Conservation (phyloP, 2,888 invertebrate genomes). For the Melinopterus prodromus region DNA sequence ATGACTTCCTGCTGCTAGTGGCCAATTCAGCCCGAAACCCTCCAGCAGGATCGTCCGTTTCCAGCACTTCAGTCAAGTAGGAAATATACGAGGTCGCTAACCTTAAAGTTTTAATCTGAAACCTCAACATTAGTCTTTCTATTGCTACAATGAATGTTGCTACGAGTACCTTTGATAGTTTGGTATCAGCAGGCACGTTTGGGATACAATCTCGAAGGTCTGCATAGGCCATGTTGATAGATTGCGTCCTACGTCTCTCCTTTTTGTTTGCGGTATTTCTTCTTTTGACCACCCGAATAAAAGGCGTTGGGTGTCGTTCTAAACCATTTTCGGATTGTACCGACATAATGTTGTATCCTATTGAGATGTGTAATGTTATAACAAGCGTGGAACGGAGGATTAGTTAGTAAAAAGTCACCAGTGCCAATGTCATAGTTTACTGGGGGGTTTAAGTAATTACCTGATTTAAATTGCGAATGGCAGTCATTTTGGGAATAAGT, state of each 20-base stretch:
- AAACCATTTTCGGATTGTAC: constrained; percentile 44
- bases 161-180: constrained; percentile 83
- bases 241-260: constrained; percentile 89
- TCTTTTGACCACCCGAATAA: constrained; percentile 74
- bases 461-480: constrained; percentile 43
- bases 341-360: constrained; percentile 41
- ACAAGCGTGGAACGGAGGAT: neutral
- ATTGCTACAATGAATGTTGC: neutral
- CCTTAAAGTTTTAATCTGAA: constrained; percentile 91
- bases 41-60: constrained; percentile 84
- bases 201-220: constrained; percentile 94
- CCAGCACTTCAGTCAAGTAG: constrained; percentile 88
- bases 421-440: neutral
- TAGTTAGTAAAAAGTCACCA: neutral
- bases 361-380: neutral
- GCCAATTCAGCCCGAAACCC: constrained; percentile 89
- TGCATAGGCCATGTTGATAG: constrained; percentile 95
- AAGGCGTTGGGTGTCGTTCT: constrained; percentile 55
- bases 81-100: constrained; percentile 93
- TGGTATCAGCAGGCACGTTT: constrained; percentile 95
- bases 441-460: constrained; percentile 29
- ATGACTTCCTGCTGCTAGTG: constrained; percentile 53
- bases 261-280: constrained; percentile 94
- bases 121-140: constrained; percentile 42
- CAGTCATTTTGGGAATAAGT: constrained; percentile 43